Base-by-base conservation (phyloP, 2,888 invertebrate species). In the Cactoblastis cactorum region DNA sequence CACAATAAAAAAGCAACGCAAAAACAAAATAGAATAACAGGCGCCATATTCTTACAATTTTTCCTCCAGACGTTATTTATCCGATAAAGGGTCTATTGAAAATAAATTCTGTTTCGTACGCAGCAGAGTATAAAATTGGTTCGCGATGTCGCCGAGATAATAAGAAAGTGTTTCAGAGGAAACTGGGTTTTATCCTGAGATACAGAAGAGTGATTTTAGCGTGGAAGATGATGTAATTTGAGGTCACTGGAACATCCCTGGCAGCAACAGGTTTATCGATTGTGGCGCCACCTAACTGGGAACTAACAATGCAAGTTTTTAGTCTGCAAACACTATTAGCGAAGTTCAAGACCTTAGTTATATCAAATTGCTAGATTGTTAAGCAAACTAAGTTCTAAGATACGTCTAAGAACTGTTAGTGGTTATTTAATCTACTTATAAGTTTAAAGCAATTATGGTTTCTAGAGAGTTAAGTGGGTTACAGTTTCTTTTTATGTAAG, bases 201-300 rank as follows among this genome's bases (percentile, higher is more conserved):
- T 3, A 0, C 11, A 22, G n/a, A 49, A 43, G 49, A 41, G 39
- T 22, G 49, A 14, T 1, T 49, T 41, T 41, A 33, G 41, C 41
- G 2, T 41, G 49, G 33, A 5, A 4, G 12, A 22, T n/a, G 9
- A 6, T 50, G 45, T 46, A 56, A 53, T 69, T 66, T 67, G 68
- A 75, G 79, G 79, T 78, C 71, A 80, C 67, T 78, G 61, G 80
- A 74, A 65, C 77, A 57, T 56, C 56, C 63, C 61, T 58, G 63
- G 38, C 55, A 57, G 74, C 77, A 80, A 80, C 81, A 80, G 74
- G 81, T 80, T 63, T 66, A 79, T 80, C 63, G 79, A 79, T 75
- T 63, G 63, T 53, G 58, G 67, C 77, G 80, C 73, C 81, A 76
- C 74, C 79, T 82, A 75, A 39, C 46, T 51, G 45, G 51, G 53